These are phyloP conservation scores for Corythornis vintsioides DNA, from an alignment of 2,113 vertebrate genomes.

Conservation along the genomic window DNA sequence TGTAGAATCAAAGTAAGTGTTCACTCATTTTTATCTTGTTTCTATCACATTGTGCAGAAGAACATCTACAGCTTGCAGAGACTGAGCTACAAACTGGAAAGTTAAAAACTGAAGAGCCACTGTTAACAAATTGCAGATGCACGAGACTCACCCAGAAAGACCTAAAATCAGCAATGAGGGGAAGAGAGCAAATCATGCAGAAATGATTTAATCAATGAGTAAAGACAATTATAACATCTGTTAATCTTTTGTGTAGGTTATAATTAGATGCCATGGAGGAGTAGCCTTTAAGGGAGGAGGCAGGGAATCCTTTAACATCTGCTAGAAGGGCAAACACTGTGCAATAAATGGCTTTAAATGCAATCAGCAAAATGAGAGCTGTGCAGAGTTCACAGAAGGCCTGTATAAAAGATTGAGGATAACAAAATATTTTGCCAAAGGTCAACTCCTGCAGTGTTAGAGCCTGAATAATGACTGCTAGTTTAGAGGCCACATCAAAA, in stretches of 20 bases:
- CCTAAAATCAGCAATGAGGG: slow-evolving; percentile 64
- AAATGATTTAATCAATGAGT: slow-evolving; percentile 82
- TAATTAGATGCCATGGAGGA: slow-evolving; percentile 80
- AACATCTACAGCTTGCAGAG: background rate
- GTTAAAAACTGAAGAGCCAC: slow-evolving; percentile 21
- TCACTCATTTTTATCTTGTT: background rate
- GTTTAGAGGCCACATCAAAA: slow-evolving; percentile 51
- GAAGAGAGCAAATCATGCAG: slow-evolving; percentile 74
- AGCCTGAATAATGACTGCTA: slow-evolving; percentile 51
- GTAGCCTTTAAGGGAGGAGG: slow-evolving; percentile 73
- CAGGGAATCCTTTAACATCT: slow-evolving; percentile 79
- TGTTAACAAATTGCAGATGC: slow-evolving; percentile 65
- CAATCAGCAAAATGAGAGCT: slow-evolving; percentile 66
- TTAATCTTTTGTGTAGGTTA: slow-evolving; percentile 80
- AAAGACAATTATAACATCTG: slow-evolving; percentile 86
- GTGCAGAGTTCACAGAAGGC: slow-evolving; percentile 63
- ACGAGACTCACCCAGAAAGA: slow-evolving; percentile 63
- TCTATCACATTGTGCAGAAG: background rate
- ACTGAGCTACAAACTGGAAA: slow-evolving; percentile 56
- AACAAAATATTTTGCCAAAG: slow-evolving; percentile 72
- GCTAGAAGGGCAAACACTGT: slow-evolving; percentile 67
- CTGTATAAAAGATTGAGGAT: slow-evolving; percentile 60
- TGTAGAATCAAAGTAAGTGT: background rate
- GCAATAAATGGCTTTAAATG: slow-evolving; percentile 66
- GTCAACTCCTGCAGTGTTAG: slow-evolving; percentile 51